Evolutionary conservation across 2,113 vertebrate species (phyloP).

Genomic region (Sapayoa aenigma): DNA sequence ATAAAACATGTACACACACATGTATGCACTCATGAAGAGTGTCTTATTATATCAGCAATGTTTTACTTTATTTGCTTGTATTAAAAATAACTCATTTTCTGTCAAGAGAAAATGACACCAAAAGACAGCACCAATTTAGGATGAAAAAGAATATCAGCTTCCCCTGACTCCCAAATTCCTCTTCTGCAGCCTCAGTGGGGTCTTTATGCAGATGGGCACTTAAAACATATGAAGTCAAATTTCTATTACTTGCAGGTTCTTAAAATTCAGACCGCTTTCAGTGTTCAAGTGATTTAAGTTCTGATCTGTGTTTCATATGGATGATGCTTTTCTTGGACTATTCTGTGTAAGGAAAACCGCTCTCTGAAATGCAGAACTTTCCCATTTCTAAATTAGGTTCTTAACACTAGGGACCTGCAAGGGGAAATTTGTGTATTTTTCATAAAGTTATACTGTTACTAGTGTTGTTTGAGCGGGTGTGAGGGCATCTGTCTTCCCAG

Average conservation of each 20-base stretch:
- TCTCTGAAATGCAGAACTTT: rapidly evolving
- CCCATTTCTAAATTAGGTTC: not conserved
- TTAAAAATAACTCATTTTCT: not conserved
- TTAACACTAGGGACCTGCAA: not conserved
- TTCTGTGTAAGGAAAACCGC: rapidly evolving
- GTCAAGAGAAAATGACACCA: not conserved
- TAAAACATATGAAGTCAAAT: not conserved
- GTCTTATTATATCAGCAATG: not conserved
- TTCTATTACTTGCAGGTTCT: not conserved
- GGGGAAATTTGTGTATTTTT: not conserved
- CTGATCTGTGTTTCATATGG: rapidly evolving
- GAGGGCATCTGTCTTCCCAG: not conserved
- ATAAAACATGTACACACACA: rapidly evolving
- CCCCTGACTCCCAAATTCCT: not conserved
- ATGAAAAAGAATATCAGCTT: rapidly evolving
- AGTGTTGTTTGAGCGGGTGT: rapidly evolving
- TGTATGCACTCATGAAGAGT: no score
- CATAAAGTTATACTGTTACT: not conserved
- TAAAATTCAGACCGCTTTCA: not conserved
- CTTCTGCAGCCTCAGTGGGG: not conserved
- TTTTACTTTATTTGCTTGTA: not conserved
- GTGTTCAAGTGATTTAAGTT: not conserved
- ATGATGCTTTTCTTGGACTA: not conserved
- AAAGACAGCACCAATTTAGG: not conserved
- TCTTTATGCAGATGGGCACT: not conserved